Percentiles rank a stretch among this genome's conserved stretches.
phyloP scores from a whole-genome alignment of 2,113 vertebrate genomes.

The Chlorodrepanis virens region DNA sequence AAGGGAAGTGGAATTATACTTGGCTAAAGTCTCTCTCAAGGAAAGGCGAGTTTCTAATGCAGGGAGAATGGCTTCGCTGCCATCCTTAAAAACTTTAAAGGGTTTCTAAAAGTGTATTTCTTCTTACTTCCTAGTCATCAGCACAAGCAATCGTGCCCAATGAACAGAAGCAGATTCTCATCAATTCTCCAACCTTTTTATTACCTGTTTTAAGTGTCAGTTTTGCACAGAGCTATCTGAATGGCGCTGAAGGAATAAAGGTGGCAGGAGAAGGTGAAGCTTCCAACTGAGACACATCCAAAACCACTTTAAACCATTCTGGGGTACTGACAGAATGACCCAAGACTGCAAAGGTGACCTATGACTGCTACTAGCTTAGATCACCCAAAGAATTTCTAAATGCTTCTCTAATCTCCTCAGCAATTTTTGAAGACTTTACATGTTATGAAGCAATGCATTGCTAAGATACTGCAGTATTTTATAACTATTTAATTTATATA shows the following conservation, averaged over 20 bases:
- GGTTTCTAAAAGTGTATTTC: not conserved
- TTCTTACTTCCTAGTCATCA: not conserved
- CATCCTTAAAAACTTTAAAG: not conserved
- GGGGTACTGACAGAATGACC: not conserved
- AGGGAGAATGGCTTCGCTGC: not conserved
- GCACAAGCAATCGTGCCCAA: not conserved
- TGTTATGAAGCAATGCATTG: not conserved
- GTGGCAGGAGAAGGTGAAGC: not conserved
- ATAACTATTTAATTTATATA: not conserved
- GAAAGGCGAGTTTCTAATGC: not conserved
- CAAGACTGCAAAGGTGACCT: no score
- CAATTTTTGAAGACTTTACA: not conserved
- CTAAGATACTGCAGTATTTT: not conserved
- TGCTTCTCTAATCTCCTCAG: not conserved
- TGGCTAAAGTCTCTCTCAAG: not conserved
- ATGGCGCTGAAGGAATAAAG: not conserved
- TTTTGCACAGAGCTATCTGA: not conserved
- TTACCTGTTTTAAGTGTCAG: not conserved
- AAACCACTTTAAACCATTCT: not conserved
- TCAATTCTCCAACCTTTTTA: fast-evolving
- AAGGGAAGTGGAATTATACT: not conserved
- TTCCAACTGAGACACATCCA: not conserved
- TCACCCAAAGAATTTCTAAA: not conserved
- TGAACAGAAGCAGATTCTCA: not conserved
- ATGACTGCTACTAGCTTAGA: not conserved